Conservation (phyloP, 2,797 vertebrate genomes). For the Macropus fuliginosus region DNA sequence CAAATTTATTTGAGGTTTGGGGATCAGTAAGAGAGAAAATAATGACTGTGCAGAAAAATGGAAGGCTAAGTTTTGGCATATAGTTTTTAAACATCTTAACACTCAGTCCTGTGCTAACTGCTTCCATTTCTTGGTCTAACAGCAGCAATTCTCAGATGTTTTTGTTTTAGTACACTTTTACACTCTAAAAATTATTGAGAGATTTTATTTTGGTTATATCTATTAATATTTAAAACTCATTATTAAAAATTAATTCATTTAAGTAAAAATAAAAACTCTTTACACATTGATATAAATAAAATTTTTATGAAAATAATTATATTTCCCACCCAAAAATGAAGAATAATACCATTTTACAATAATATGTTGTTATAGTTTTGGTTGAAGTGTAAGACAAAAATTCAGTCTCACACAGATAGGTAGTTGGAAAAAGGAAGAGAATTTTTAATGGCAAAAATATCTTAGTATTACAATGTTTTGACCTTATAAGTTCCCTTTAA, state of each 20-base stretch:
- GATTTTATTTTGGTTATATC: background rate
- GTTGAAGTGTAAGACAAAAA: background rate
- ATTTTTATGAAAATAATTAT: background rate
- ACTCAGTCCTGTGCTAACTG: slow-evolving; percentile 68
- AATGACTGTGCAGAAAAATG: slow-evolving; percentile 60
- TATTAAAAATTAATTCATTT: background rate
- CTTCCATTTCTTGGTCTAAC: slow-evolving; percentile 48
- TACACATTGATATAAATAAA: background rate
- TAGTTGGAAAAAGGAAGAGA: background rate
- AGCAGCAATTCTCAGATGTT: background rate
- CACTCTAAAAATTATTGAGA: background rate
- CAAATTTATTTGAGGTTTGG: background rate
- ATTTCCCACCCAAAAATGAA: background rate
- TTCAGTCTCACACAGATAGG: background rate
- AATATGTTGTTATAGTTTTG: background rate
- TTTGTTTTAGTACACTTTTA: background rate
- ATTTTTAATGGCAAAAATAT: background rate
- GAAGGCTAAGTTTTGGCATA: background rate
- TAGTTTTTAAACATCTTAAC: slow-evolving; percentile 50
- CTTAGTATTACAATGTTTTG: slow-evolving; percentile 19
- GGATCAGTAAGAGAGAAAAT: slow-evolving; percentile 43
- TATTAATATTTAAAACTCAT: background rate
- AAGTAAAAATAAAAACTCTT: background rate
- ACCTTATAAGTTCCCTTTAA: slow-evolving; percentile 75
- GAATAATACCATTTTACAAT: background rate